Evolutionary conservation across 1,140 invertebrate genomes (phyloP), one percentile per base, ranked within the genome.

Genomic region (Anagrus nilaparvatae): DNA sequence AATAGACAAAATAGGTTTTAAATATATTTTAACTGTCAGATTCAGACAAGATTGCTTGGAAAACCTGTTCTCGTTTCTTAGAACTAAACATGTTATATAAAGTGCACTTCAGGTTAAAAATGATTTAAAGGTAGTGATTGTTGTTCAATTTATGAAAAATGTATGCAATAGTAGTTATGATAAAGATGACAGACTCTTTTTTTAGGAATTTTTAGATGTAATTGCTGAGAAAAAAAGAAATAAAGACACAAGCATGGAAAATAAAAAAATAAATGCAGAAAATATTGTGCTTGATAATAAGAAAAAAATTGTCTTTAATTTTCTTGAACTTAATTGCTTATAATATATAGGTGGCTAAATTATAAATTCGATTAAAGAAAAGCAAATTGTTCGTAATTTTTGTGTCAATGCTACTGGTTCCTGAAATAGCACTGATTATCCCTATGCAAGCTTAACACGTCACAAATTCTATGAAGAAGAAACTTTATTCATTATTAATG

Each of bases 31-130:
- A 9, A 28, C 20, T 14, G 14, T 12, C 7, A 36, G 42, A 14
- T 44, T 44, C 37, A 36, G 23, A 16, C 34, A 29, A 20, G 34
- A 44, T 33, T 45, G 43, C 12, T 13, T 45, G 13, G 37, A 39
- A 36, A 45, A 45, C 32, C n/a, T 40, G 32, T 45, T 45, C 40
- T 33, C n/a, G 10, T 16, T 32, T 17, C 3, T 45, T 6, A 38
- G 43, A 32, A 23, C 18, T 10, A 45, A 32, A 24, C 27, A 45
- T 13, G 7, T 12, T 14, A 32, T 40, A 5, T 24, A 21, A 3
- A 40, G 29, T 31, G 25, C 35, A 6, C 23, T 45, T 10, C 35
- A 38, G 29, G 13, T 45, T 13, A 39, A 45, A 20, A n/a, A 40
- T 13, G 29, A 33, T 45, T 40, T 39, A 16, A 40, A 40, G 32